Base-by-base conservation (phyloP, 2,113 vertebrate species). In the Ictalurus furcatus region DNA sequence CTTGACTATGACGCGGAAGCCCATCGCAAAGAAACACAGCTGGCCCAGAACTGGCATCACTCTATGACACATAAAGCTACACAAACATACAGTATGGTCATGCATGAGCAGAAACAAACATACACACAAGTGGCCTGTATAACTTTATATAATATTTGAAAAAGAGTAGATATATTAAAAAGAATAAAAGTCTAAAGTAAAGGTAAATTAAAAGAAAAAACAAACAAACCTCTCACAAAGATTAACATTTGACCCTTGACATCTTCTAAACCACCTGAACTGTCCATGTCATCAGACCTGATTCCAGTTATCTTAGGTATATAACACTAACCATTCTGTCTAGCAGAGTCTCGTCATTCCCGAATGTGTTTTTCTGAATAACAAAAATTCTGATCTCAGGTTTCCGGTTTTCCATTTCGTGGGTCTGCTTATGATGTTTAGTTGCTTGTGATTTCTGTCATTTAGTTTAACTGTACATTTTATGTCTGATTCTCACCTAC, bases 1-100 rank as follows among this genome's bases (percentile, higher is more conserved):
- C 89, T 97, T 98, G 58, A 99, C 95, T 37, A 95, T 94, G 56
- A 99, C 95, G 5, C 90, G 90, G 93, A 99, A 99, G 48, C 98
- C 98, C 97, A 99, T 96, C n/a, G 93, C 74, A 30, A 97, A 96
- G 95, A 95, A 99, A 80, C 97, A 93, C 0, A 93, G 67, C 0
- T 90, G 96, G 7, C 97, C 98, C 88, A 99, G 90, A 85, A 94
- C 28, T 0, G 91, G 94, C 91, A 99, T 94, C 37, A 94, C 88
- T 0, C 56, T 93, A 3, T 91, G 94, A 93, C 96, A 93, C 92
- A 98, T 83, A 90, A 94, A 95, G 95, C 98, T 99, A 94, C 19
- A 25, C 28, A 78, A 30, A 30, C 87, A 78, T 0, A 48, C 34
- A 63, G 44, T 34, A 54, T 5, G 9, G 73, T 21, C 25, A 58